Conservation (phyloP, 2,888 invertebrate genomes). For the Carpatolechia fugitivella region DNA sequence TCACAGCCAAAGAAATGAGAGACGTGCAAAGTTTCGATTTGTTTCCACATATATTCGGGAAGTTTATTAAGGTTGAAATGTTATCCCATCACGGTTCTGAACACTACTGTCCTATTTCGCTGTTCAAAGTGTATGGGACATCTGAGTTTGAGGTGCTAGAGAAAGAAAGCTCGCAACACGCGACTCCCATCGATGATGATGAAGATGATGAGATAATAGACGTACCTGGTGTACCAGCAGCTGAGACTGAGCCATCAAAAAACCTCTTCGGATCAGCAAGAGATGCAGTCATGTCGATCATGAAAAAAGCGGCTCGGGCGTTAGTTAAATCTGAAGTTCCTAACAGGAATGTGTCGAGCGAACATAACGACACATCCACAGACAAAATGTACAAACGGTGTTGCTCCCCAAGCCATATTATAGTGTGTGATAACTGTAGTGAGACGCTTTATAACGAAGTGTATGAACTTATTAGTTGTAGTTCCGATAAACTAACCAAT, state of each 20-base stretch:
- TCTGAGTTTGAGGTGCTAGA: slow-evolving; percentile 94
- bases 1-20: slow-evolving; percentile 91
- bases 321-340: slow-evolving; percentile 85
- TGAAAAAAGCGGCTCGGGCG: slow-evolving; percentile 94
- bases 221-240: slow-evolving; percentile 67
- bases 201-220: slow-evolving; percentile 83
- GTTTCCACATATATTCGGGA: slow-evolving; percentile 89
- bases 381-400: slow-evolving; percentile 76
- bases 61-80: slow-evolving; percentile 94
- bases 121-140: slow-evolving; percentile 95
- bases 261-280: slow-evolving; percentile 92
- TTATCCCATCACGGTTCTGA: slow-evolving; percentile 97
- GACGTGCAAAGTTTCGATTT: slow-evolving; percentile 92
- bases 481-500: slow-evolving; percentile 77
- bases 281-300: slow-evolving; percentile 94
- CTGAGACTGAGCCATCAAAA: slow-evolving; percentile 77
- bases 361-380: slow-evolving; percentile 66
- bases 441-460: slow-evolving; percentile 84
- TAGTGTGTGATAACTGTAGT: slow-evolving; percentile 87
- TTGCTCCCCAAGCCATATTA: slow-evolving; percentile 85
- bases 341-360: slow-evolving; percentile 76
- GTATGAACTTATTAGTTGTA: slow-evolving; percentile 87
- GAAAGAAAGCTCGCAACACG: slow-evolving; percentile 86
- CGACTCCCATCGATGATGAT: slow-evolving; percentile 82
- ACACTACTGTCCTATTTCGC: slow-evolving; percentile 98